Conservation (phyloP, 2,113 vertebrate genomes). For the Gobio gobio region DNA sequence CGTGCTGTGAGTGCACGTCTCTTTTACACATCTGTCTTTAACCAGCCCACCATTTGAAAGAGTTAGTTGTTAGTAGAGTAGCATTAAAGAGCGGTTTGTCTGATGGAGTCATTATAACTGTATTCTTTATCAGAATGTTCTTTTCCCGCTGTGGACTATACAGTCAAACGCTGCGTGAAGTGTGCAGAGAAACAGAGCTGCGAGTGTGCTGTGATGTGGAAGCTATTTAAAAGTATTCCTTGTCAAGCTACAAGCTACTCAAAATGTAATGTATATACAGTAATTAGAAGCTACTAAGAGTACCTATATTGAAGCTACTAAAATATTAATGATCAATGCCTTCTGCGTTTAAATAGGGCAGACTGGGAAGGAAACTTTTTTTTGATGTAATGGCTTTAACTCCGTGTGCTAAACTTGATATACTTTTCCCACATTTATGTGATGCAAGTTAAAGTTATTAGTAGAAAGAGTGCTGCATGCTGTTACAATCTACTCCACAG, state of each 20-base stretch:
- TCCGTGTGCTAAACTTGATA: neutral
- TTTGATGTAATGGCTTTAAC: neutral
- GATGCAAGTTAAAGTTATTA: neutral
- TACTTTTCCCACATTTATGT: neutral
- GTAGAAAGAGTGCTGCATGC: neutral
- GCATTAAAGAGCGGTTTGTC: neutral
- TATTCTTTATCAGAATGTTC: conserved; percentile 40
- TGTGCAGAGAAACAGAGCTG: neutral
- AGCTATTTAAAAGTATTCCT: neutral
- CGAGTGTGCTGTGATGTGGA: neutral
- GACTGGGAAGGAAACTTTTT: neutral
- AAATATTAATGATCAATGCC: neutral
- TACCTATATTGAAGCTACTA: neutral
- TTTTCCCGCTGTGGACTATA: conserved; percentile 25
- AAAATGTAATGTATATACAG: neutral
- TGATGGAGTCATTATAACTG: conserved; percentile 12
- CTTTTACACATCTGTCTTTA: conserved; percentile 17
- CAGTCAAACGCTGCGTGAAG: conserved; percentile 17
- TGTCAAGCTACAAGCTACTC: neutral
- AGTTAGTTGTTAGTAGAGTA: conserved; percentile 33
- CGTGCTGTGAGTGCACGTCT: neutral
- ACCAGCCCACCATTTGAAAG: conserved; percentile 16
- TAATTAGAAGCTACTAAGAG: neutral
- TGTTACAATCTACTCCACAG: neutral
- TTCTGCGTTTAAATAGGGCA: neutral